Evolutionary conservation across 35 echinoderm and acorn worm species (phyloP).

Genomic region (Stichopus chloronotus): DNA sequence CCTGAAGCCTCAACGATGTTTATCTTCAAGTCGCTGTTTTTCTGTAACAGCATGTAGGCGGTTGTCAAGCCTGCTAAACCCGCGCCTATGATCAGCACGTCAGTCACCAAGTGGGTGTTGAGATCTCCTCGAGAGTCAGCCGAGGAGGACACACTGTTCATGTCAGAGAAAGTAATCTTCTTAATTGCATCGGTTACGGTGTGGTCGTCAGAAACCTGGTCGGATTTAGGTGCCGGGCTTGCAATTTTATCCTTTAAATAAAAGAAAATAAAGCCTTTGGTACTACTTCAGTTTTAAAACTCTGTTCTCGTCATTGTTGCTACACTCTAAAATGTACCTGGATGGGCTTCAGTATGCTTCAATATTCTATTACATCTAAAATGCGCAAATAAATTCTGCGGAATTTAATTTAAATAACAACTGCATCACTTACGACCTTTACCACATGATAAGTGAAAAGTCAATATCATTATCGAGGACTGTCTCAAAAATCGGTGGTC

Average conservation of each 20-base stretch:
- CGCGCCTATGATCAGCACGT: slow-evolving; percentile 76
- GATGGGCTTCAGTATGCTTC: no score
- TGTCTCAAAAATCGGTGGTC: no score
- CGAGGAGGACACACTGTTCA: not conserved
- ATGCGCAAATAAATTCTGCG: no score
- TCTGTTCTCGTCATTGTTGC: no score
- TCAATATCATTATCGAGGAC: no score
- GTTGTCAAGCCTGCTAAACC: slow-evolving; percentile 79
- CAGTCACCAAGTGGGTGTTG: not conserved
- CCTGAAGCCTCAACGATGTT: slow-evolving; percentile 73
- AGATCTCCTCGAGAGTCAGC: not conserved
- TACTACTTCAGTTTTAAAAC: no score
- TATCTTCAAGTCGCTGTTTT: slow-evolving; percentile 53
- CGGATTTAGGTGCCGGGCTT: not conserved
- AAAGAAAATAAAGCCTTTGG: not conserved
- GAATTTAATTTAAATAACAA: no score
- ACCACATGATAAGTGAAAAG: no score
- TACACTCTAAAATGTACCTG: no score
- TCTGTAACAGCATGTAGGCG: slow-evolving; percentile 54
- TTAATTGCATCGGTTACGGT: not conserved
- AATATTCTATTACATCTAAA: no score
- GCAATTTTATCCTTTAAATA: slow-evolving; percentile 51
- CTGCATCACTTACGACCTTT: no score
- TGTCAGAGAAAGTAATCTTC: slow-evolving; percentile 41
- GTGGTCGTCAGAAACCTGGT: not conserved